Percentiles rank a stretch among this genome's conserved stretches.
Evolutionary conservation across 2,113 vertebrate genomes (phyloP).

Genomic region (Tragelaphus imberbis): DNA sequence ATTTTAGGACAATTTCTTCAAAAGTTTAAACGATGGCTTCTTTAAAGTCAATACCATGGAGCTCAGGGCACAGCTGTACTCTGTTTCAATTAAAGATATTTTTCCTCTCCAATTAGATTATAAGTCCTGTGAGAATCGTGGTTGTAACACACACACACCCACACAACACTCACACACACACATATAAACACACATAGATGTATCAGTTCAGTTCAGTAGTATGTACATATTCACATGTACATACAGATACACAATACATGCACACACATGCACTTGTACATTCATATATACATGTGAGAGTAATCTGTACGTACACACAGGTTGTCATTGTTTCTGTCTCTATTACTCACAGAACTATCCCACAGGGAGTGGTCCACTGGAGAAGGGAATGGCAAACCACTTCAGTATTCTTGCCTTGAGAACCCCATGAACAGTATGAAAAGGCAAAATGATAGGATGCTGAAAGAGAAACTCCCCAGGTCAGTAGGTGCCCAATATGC

Average conservation of each 20-base stretch:
- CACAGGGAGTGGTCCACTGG: background rate
- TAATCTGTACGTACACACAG: background rate
- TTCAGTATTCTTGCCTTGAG: too few relatives aligned
- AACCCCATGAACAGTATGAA: too few relatives aligned
- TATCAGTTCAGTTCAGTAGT: too few relatives aligned
- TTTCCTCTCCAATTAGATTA: background rate
- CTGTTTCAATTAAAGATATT: background rate
- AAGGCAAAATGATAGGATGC: too few relatives aligned
- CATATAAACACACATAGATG: background rate
- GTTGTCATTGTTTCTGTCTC: background rate
- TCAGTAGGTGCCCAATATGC: too few relatives aligned
- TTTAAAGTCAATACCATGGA: background rate
- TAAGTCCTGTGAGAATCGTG: background rate
- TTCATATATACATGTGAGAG: background rate
- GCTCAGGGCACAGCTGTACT: background rate
- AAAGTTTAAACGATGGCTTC: background rate
- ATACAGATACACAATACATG: fast-evolving
- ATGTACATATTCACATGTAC: background rate
- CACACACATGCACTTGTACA: background rate
- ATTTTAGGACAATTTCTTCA: background rate
- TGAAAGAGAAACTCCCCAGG: too few relatives aligned
- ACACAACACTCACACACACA: background rate
- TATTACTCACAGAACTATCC: background rate
- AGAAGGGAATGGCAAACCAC: too few relatives aligned
- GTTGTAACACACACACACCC: background rate